Evolutionary conservation across 2,888 invertebrate genomes (phyloP).

Genomic region (Amiota mariae): DNA sequence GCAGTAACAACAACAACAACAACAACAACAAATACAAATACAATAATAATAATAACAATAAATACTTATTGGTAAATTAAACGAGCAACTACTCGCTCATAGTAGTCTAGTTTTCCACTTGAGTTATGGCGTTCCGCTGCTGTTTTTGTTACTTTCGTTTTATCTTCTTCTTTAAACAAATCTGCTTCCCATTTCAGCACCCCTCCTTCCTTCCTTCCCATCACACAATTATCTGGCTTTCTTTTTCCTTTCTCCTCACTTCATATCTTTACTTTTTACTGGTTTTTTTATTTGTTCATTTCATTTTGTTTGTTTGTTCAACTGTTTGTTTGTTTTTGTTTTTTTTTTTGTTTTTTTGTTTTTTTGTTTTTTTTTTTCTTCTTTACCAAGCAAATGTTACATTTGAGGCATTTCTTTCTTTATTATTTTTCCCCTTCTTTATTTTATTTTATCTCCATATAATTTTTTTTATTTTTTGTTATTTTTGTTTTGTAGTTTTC

Average conservation of each 20-base stretch:
- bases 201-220: too few species aligned
- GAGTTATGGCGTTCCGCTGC: conserved; percentile 19
- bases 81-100: not conserved
- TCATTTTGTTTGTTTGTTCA: not conserved
- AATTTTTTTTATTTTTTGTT: not conserved
- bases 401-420: conserved; percentile 1
- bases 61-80: conserved; percentile 24
- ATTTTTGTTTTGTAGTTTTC: not conserved
- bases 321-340: not conserved
- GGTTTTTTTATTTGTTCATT: conserved; percentile 3
- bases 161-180: too few species aligned
- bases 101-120: conserved; percentile 27
- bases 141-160: not conserved
- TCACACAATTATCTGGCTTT: not conserved
- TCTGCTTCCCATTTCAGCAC: too few species aligned
- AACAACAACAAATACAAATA: too few species aligned
- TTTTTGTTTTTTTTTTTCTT: not conserved
- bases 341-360: not conserved
- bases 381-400: not conserved
- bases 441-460: not conserved
- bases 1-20: conserved; percentile 1
- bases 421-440: not conserved
- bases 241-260: not conserved
- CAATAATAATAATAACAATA: conserved; percentile 12
- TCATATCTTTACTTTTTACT: not conserved